Base-by-base conservation (phyloP, 2,888 invertebrate species). In the Apodemia hepburni region DNA sequence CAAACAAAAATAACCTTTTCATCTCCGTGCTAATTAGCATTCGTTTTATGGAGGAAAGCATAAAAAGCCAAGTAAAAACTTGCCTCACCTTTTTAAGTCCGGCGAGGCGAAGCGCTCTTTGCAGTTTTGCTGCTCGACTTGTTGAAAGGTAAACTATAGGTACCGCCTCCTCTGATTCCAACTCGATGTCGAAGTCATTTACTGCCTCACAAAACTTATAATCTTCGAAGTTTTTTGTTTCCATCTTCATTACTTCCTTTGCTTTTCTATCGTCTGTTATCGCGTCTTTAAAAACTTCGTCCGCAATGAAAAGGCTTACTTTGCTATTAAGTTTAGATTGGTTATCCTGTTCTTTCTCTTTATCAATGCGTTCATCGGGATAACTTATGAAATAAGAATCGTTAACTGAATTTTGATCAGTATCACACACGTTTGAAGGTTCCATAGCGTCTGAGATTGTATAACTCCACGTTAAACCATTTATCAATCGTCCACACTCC, bases 1-100 rank as follows among this genome's bases (percentile, higher is more conserved):
- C 12, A 58, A 61, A 59, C 60, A 63, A 51, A 61, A 18, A 18
- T 38, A 38, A 61, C 22, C 18, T 51, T 61, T 29, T 38, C 17
- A 57, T 57, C 29, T 57, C 57, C 29, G 15, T 29, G 57, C 57
- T 57, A 45, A 58, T 33, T 29, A 59, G 15, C 22, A 47, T 18
- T 27, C 58, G 45, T 38, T n/a, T 47, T 58, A 47, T 58, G 51
- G 59, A 61, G 51, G 58, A 61, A 51, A 61, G 17, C 27, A 58
- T 54, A 47, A 22, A 38, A 49, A 15, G 9, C 3, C 42, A 11
- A 54, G 7, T 17, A 57, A 29, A 18, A 62, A 62, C 42, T 42
- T 5, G 59, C 69, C 87, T 76, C 77, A 93, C 94, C 91, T 92
- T 92, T 89, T 93, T 93, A 71, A 91, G 90, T 70, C 93, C 93